A percentile compares a stretch with the other conserved stretches of the same genome.
Conservation (phyloP, 2,797 vertebrate genomes). For the Cossypha niveicapilla region DNA sequence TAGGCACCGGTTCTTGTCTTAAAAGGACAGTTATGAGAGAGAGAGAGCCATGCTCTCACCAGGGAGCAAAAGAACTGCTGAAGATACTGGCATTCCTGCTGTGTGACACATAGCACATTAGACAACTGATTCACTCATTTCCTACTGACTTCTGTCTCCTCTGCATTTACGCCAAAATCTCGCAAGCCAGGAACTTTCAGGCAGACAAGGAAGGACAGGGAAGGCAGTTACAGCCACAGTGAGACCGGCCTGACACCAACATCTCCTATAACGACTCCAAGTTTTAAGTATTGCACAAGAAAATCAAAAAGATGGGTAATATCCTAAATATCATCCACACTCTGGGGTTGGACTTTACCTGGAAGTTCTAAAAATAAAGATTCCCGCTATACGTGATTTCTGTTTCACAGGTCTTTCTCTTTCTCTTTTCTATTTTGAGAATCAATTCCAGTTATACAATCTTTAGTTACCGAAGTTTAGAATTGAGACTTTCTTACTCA, state of each 20-base stretch:
- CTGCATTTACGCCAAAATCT: conserved; percentile 19
- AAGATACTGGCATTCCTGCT: conserved; percentile 31
- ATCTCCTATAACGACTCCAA: not conserved
- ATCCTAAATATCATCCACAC: not conserved
- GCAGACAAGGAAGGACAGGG: not conserved
- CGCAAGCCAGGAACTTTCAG: conserved; percentile 59
- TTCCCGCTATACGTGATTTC: not conserved
- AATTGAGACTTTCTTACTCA: not conserved
- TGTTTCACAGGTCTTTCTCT: not conserved
- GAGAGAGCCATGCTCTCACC: not conserved
- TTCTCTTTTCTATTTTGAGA: conserved; percentile 8
- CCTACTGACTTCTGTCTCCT: not conserved
- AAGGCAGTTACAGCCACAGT: not conserved
- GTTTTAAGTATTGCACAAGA: not conserved
- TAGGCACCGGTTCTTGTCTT: not conserved
- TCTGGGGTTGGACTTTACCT: not conserved
- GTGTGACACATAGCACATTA: not conserved
- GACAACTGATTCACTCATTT: conserved; percentile 8
- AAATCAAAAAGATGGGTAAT: not conserved
- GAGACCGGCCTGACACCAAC: not conserved
- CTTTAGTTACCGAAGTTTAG: not conserved
- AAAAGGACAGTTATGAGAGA: not conserved
- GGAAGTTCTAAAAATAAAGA: not conserved
- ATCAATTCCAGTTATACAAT: not conserved
- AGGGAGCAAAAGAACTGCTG: not conserved